Conservation (phyloP, 2,113 vertebrate genomes). For the Heterotis niloticus region DNA sequence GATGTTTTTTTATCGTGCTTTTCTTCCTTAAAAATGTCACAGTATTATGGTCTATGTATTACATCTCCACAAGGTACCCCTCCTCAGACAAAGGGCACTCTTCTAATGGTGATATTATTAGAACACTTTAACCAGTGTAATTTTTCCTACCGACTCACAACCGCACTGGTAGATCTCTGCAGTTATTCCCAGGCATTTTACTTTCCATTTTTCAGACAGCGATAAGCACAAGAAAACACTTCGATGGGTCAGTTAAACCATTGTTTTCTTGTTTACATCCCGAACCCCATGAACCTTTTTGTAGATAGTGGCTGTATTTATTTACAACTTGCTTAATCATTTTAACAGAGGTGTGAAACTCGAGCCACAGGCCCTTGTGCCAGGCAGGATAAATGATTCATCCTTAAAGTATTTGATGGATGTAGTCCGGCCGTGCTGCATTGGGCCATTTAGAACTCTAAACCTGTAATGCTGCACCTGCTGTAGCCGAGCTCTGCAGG, state of each 20-base stretch:
- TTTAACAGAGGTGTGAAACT: not conserved
- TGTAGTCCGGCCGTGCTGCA: no score
- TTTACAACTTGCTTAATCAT: not conserved
- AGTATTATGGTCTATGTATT: not conserved
- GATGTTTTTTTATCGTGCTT: not conserved
- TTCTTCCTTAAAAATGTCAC: not conserved
- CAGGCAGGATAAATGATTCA: not conserved
- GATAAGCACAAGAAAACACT: not conserved
- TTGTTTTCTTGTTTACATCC: not conserved
- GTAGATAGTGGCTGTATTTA: not conserved
- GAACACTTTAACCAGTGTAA: no score
- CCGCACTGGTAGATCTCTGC: no score
- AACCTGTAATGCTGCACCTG: not conserved
- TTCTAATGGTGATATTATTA: no score
- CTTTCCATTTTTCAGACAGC: not conserved
- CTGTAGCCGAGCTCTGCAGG: not conserved
- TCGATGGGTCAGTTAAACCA: not conserved
- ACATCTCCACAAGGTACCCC: no score
- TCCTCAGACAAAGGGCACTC: no score
- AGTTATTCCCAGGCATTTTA: no score
- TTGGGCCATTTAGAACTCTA: not conserved
- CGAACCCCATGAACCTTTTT: not conserved
- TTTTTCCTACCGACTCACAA: no score
- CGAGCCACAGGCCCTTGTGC: not conserved
- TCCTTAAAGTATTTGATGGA: not conserved